Conservation (phyloP, 2,888 invertebrate genomes). For the Hoplodrina ambigua region DNA sequence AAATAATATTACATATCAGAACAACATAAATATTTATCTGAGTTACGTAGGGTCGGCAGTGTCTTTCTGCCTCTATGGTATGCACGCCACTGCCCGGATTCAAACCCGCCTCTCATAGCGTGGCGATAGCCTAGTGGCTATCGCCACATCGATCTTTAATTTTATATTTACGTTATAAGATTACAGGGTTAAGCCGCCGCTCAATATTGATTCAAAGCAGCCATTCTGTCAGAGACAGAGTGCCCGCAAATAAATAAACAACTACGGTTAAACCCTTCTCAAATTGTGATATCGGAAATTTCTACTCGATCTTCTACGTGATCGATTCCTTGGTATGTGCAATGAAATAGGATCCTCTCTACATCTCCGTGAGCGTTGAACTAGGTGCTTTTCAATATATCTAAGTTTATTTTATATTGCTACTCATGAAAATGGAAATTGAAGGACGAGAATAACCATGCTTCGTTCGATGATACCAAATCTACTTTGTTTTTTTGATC, state of each 20-base stretch:
- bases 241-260: constrained; percentile 46
- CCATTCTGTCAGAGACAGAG: constrained; percentile 52
- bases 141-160: constrained; percentile 40
- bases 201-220: constrained; percentile 63
- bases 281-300: constrained; percentile 55
- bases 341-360: constrained; percentile 33
- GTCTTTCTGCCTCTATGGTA: too few relatives aligned
- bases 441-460: constrained; percentile 32
- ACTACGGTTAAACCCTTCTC: constrained; percentile 46
- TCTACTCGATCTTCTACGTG: constrained; percentile 46
- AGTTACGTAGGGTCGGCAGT: too few relatives aligned
- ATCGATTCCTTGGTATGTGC: constrained; percentile 47
- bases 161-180: constrained; percentile 67
- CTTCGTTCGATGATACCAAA: constrained; percentile 23
- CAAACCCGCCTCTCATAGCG: too few relatives aligned
- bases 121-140: too few relatives aligned
- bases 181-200: constrained; percentile 55
- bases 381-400: constrained; percentile 45
- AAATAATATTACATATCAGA: too few relatives aligned
- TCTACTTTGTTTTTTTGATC: constrained; percentile 31
- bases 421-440: constrained; percentile 58
- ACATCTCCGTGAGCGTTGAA: constrained; percentile 29
- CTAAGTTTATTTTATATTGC: constrained; percentile 18
- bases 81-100: too few relatives aligned
- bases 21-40: too few relatives aligned